Evolutionary conservation across 2,888 invertebrate genomes (phyloP).

Genomic region (Geotrupes spiniger): DNA sequence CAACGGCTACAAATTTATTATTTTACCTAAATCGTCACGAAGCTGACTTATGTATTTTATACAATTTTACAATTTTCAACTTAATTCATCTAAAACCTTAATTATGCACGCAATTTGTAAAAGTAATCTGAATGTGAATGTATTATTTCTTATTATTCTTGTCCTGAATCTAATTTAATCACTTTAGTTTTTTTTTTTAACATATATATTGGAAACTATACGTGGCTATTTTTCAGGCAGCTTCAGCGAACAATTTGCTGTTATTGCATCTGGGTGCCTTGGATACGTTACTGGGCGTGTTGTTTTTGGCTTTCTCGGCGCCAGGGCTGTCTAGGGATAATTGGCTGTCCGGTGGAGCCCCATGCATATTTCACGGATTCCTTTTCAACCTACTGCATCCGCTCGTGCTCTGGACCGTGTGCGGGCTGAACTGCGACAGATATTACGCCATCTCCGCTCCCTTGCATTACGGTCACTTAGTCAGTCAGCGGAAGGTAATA

Average conservation of each 20-base stretch:
- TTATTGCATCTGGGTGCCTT: slow-evolving; percentile 71
- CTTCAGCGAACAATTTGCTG: slow-evolving; percentile 68
- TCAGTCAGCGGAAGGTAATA: slow-evolving; percentile 69
- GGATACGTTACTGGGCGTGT: slow-evolving; percentile 63
- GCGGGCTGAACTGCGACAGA: slow-evolving; percentile 74
- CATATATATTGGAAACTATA: too few species aligned
- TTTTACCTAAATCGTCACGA: too few species aligned
- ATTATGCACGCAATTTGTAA: too few species aligned
- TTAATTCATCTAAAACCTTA: too few species aligned
- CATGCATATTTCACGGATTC: slow-evolving; percentile 65
- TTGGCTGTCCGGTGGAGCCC: slow-evolving; percentile 55
- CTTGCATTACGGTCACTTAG: slow-evolving; percentile 73
- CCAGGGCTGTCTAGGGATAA: slow-evolving; percentile 51
- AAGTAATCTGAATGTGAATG: too few species aligned
- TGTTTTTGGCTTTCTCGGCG: slow-evolving; percentile 58
- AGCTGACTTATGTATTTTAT: too few species aligned
- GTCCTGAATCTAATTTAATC: too few species aligned
- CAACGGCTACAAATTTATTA: too few species aligned
- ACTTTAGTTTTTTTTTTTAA: too few species aligned
- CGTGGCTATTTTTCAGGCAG: slow-evolving; percentile 59
- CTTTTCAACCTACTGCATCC: slow-evolving; percentile 70
- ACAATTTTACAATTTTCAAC: too few species aligned
- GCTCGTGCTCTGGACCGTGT: slow-evolving; percentile 75
- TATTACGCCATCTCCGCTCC: slow-evolving; percentile 80
- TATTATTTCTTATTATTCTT: too few species aligned